A percentile compares a stretch with the other conserved stretches of the same genome.
Conservation (phyloP, 2,888 invertebrate genomes). For the Chymomyza amoena region DNA sequence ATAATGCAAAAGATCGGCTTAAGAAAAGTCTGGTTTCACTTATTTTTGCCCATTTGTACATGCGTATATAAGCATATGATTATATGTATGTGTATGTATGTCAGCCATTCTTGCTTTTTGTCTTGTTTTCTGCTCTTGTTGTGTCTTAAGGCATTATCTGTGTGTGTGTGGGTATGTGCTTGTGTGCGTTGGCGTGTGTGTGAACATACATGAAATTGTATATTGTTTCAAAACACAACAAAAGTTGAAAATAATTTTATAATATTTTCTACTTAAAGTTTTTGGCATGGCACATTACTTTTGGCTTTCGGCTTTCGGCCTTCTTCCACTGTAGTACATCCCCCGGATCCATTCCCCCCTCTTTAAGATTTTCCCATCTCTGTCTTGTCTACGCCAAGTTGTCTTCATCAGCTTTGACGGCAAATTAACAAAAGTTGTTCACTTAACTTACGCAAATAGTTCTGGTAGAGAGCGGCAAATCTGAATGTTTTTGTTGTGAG, state of each 20-base stretch:
- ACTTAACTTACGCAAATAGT: conserved; percentile 24
- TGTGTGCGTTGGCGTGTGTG: conserved; percentile 1
- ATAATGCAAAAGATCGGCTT: no score
- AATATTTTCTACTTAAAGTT: conserved; percentile 38
- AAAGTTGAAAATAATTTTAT: conserved; percentile 36
- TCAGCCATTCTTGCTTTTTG: background rate
- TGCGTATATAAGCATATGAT: background rate
- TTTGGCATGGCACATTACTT: conserved; percentile 21
- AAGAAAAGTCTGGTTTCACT: no score
- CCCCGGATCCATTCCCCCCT: no score
- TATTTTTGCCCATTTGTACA: background rate
- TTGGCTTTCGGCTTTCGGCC: conserved; percentile 3
- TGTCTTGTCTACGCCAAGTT: background rate
- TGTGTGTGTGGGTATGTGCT: conserved; percentile 3
- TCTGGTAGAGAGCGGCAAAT: conserved; percentile 4
- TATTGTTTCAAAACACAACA: conserved; percentile 36
- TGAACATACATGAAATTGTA: conserved; percentile 35
- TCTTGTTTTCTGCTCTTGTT: conserved; percentile 36
- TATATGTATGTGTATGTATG: conserved; percentile 4
- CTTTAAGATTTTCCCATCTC: conserved; percentile 13
- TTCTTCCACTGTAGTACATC: background rate
- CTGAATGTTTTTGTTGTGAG: conserved; percentile 3
- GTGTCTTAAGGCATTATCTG: conserved; percentile 18
- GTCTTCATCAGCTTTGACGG: background rate
- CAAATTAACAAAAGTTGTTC: conserved; percentile 15